These are phyloP conservation scores for Adineta ricciae DNA, from an alignment of 2,888 invertebrate genomes.

Conservation along the genomic window DNA sequence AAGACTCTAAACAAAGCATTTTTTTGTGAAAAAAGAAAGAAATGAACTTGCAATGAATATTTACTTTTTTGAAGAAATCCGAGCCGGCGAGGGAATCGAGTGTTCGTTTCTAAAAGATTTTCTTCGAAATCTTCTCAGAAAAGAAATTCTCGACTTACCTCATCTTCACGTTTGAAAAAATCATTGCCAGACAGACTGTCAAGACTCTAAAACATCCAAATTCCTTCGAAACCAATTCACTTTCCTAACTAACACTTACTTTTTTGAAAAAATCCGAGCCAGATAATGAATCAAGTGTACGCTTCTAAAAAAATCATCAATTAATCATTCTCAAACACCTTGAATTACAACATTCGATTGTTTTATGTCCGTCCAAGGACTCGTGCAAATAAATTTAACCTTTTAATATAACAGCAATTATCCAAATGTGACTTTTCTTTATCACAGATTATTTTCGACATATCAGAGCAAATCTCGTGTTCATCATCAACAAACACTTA, in stretches of 20 bases:
- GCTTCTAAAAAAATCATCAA: background rate
- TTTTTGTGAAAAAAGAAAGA: no score
- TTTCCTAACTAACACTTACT: background rate
- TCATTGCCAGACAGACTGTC: background rate
- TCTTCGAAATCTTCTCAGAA: background rate
- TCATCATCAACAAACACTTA: background rate
- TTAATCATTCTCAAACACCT: no score
- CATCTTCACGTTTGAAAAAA: background rate
- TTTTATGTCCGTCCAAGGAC: background rate
- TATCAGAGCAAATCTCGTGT: no score
- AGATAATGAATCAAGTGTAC: background rate
- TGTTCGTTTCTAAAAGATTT: background rate
- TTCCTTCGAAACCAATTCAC: background rate
- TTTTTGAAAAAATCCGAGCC: background rate
- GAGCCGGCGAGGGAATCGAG: background rate
- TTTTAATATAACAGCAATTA: background rate
- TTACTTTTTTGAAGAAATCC: background rate
- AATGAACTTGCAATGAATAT: background rate
- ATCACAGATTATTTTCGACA: no score
- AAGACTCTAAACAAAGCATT: background rate
- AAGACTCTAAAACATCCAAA: background rate
- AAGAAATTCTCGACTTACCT: background rate
- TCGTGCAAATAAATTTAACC: background rate
- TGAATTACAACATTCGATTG: background rate
- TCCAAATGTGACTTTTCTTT: no score